phyloP scores from a whole-genome alignment of 2,113 vertebrate genomes.

The Orycteropus afer region DNA sequence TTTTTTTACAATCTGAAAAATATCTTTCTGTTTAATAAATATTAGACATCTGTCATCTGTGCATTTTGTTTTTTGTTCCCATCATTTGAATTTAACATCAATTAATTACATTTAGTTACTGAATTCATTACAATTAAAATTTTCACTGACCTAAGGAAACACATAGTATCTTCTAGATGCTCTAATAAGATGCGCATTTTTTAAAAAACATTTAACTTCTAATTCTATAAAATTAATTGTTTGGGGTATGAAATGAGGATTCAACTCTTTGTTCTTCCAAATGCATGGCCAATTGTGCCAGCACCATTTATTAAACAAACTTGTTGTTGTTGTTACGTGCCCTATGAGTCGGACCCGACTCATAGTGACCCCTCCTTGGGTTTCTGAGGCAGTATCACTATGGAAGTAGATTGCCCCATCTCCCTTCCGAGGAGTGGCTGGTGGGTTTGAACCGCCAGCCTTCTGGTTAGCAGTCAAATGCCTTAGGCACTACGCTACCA shows the following conservation, averaged over 20 bases:
- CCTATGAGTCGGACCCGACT: too few species aligned
- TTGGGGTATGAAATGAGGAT: not conserved
- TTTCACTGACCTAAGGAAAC: not conserved
- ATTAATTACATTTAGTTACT: not conserved
- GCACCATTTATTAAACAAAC: not conserved
- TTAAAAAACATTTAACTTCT: not conserved
- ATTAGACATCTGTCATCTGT: not conserved
- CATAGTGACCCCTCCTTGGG: too few species aligned
- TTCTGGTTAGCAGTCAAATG: too few species aligned
- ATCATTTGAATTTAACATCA: not conserved
- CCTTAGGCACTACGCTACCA: too few species aligned
- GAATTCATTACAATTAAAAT: constrained; percentile 8
- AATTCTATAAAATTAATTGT: not conserved
- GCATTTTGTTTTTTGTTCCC: not conserved
- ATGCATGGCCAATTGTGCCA: not conserved
- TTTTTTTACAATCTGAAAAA: not conserved
- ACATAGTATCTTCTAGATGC: not conserved
- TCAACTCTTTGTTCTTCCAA: not conserved
- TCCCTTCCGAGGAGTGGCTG: too few species aligned
- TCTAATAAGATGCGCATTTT: not conserved
- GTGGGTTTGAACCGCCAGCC: too few species aligned
- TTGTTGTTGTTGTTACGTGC: too few species aligned
- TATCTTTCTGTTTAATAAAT: constrained; percentile 14
- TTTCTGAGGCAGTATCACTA: too few species aligned
- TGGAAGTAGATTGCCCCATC: too few species aligned